Percentiles rank a stretch among this genome's conserved stretches.
These are phyloP conservation scores for Crotalus adamanteus DNA, from an alignment of 2,797 vertebrate genomes.

Conservation along the genomic window DNA sequence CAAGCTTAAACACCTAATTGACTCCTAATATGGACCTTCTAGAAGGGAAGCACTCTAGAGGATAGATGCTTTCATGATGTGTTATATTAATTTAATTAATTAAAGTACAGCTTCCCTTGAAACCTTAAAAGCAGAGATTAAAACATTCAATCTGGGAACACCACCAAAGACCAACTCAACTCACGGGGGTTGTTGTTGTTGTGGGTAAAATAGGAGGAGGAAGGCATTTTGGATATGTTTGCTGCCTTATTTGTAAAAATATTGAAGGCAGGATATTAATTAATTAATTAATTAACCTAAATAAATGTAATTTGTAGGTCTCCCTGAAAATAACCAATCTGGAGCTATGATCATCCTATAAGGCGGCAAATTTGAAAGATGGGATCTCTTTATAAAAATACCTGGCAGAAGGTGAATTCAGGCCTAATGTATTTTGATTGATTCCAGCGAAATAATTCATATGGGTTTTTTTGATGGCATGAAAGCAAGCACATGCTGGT, in stretches of 20 bases:
- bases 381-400: neutral
- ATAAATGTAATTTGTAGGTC: constrained; percentile 4
- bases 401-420: constrained; percentile 1
- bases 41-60: constrained; percentile 1
- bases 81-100: constrained; percentile 35
- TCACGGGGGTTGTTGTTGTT: neutral
- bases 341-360: neutral
- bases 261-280: neutral
- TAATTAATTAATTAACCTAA: neutral
- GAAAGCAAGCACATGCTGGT: neutral
- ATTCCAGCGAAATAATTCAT: neutral
- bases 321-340: neutral
- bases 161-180: neutral
- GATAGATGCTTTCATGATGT: constrained; percentile 5
- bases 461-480: neutral
- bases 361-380: neutral
- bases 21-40: constrained; percentile 7
- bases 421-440: neutral
- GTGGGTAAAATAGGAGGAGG: neutral
- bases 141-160: constrained; percentile 8
- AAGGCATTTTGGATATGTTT: neutral
- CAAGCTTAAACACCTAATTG: constrained; percentile 17
- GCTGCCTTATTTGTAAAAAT: neutral
- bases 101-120: neutral
- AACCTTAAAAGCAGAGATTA: constrained; percentile 16